Base-by-base conservation (phyloP, 2,888 invertebrate species). In the Lasioglossum vierecki region DNA sequence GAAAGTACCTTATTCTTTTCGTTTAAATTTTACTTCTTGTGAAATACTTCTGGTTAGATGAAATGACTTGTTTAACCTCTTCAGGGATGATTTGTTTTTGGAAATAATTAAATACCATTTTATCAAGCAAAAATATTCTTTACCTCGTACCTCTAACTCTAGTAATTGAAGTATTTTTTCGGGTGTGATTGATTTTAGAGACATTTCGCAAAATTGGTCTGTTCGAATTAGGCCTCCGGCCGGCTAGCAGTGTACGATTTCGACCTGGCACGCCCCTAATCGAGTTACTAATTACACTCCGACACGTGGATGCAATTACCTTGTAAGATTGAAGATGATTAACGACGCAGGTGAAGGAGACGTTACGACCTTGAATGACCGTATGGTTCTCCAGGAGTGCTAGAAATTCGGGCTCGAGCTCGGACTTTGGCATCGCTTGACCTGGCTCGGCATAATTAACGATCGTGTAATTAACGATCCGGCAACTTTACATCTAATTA, bases 261-360 rank as follows among this genome's bases (percentile, higher is more conserved):
- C 53, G 53, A 53, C 22, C 53, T 53, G 53, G n/a, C 68, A 41
- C 68, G 90, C 68, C 87, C 88, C 86, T 90, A 90, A 90, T 90
- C 89, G 90, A 89, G 82, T 83, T 71, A 79, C 84, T 89, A 90
- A 90, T 90, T 90, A 90, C 74, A 90, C 74, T 79, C 80, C 72
- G 57, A 70, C 82, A 49, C 49, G 70, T 74, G 81, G 76, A 70
- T 84, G 88, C 86, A 89, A 84, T 88, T 96, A 98, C 98, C 97
- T 98, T 97, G 95, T 98, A 98, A 93, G 97, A 96, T 89, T 97
- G 98, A 91, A 98, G 97, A 95, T 98, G 97, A 95, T 98, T 98
- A 94, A 98, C 98, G 91, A 98, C 97, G 94, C 98, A 98, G 76
- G 98, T 98, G 95, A 98, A 98, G 94, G 97, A 97, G 82, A 98